Evolutionary conservation across 2,797 vertebrate species (phyloP).

Genomic region (Alectoris magna): DNA sequence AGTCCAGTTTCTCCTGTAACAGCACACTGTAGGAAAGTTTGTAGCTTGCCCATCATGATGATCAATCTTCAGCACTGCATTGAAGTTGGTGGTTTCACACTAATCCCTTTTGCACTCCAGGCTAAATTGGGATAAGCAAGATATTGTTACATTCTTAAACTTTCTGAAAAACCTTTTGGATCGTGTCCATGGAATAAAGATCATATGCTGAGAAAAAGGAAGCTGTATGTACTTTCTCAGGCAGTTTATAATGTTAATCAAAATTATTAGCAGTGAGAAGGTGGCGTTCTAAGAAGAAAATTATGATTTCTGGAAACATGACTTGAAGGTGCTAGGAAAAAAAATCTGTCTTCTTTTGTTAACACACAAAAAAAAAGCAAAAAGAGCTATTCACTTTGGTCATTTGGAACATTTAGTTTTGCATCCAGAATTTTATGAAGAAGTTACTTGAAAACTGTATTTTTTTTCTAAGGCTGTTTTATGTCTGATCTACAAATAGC

Average conservation of each 20-base stretch:
- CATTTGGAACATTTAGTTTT: background rate
- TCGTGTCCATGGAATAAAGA: background rate
- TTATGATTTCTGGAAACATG: slow-evolving; percentile 23
- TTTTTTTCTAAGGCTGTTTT: slow-evolving; percentile 26
- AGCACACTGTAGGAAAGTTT: background rate
- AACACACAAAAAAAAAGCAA: background rate
- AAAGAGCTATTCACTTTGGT: background rate
- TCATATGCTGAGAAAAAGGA: slow-evolving; percentile 20
- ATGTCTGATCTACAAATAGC: slow-evolving; percentile 39
- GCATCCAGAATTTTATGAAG: slow-evolving; percentile 47
- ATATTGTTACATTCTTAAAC: background rate
- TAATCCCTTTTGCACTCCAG: background rate
- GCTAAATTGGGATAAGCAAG: background rate
- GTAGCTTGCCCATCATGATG: background rate
- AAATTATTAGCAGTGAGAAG: slow-evolving; percentile 22
- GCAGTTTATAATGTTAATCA: slow-evolving; percentile 1
- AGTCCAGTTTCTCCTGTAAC: background rate
- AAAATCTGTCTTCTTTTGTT: slow-evolving; percentile 29
- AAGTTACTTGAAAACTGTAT: slow-evolving; percentile 11
- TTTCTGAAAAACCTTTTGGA: background rate
- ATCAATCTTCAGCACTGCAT: background rate
- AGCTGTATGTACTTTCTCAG: background rate
- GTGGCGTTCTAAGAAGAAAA: background rate
- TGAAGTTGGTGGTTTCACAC: background rate
- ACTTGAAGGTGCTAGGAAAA: slow-evolving; percentile 8